These are phyloP conservation scores for Romanomermis culicivorax DNA, from an alignment of 2,888 invertebrate genomes.

Conservation along the genomic window DNA sequence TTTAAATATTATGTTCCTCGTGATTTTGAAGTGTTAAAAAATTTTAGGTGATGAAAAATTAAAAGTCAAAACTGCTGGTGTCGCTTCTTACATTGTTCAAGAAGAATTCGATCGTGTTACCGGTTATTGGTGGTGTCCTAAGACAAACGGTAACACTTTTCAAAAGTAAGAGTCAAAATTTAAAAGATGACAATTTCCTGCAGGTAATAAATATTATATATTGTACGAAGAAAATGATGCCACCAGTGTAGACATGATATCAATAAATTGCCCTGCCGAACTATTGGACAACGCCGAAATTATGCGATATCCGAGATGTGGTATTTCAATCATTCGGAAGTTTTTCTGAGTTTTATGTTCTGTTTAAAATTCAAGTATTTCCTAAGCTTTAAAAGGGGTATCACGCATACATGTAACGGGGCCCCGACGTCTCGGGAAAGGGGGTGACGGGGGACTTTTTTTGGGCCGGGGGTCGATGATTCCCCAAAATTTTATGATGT, in stretches of 20 bases:
- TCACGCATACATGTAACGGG: no score
- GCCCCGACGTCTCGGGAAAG: no score
- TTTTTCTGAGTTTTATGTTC: background rate
- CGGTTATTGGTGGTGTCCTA: slow-evolving; percentile 97
- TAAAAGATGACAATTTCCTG: no score
- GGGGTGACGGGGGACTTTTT: no score
- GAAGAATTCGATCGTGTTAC: slow-evolving; percentile 90
- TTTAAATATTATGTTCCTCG: no score
- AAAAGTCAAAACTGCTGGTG: slow-evolving; percentile 37
- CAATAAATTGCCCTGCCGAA: slow-evolving; percentile 26
- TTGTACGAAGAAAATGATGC: slow-evolving; percentile 41
- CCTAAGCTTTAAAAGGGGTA: no score
- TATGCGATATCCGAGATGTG: slow-evolving; percentile 20
- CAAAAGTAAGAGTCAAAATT: no score
- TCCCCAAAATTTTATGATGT: no score
- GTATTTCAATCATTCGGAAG: slow-evolving; percentile 14
- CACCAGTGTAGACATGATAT: slow-evolving; percentile 64
- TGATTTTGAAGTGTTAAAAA: background rate
- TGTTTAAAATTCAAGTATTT: no score
- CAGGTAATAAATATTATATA: slow-evolving; percentile 27
- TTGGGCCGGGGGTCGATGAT: no score
- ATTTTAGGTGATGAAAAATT: background rate
- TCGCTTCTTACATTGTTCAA: slow-evolving; percentile 93
- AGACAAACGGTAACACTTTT: background rate
- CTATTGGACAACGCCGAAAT: slow-evolving; percentile 5